These are phyloP conservation scores for Tyria jacobaeae DNA, from an alignment of 2,888 invertebrate species.

Conservation along the genomic window DNA sequence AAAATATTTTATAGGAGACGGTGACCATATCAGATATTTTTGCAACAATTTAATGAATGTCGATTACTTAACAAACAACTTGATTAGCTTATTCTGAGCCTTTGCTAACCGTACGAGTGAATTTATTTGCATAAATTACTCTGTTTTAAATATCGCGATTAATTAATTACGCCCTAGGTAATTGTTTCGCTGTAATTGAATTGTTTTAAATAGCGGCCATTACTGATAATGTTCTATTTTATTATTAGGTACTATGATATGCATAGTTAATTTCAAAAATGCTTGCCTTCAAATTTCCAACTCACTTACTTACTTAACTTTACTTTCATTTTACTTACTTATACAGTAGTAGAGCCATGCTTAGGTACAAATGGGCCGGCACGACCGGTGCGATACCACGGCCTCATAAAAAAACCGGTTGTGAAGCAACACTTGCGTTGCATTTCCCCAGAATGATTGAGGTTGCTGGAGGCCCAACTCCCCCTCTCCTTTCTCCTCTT, in stretches of 20 bases:
- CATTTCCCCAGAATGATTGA: too few species aligned
- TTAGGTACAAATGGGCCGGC: too few species aligned
- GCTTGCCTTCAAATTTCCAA: background rate
- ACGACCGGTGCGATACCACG: too few species aligned
- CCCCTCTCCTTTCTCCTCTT: too few species aligned
- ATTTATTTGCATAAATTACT: conserved; percentile 45
- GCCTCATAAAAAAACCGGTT: too few species aligned
- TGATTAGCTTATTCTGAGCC: conserved; percentile 29
- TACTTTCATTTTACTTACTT: too few species aligned
- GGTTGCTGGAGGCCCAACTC: too few species aligned
- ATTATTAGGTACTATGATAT: conserved; percentile 24
- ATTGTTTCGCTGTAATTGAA: conserved; percentile 44
- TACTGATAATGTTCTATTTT: conserved; percentile 30
- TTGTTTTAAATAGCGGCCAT: conserved; percentile 40
- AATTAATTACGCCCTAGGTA: conserved; percentile 43
- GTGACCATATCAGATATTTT: conserved; percentile 13
- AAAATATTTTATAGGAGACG: background rate
- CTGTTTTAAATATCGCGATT: conserved; percentile 41
- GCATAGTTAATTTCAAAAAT: conserved; percentile 11
- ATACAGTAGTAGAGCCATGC: too few species aligned
- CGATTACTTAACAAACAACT: conserved; percentile 26
- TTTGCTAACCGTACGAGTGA: conserved; percentile 37
- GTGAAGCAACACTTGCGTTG: too few species aligned
- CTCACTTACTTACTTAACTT: too few species aligned
- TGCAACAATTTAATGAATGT: conserved; percentile 29